These are phyloP conservation scores for Austrofundulus limnaeus DNA, from an alignment of 2,113 vertebrate genomes.

Conservation along the genomic window DNA sequence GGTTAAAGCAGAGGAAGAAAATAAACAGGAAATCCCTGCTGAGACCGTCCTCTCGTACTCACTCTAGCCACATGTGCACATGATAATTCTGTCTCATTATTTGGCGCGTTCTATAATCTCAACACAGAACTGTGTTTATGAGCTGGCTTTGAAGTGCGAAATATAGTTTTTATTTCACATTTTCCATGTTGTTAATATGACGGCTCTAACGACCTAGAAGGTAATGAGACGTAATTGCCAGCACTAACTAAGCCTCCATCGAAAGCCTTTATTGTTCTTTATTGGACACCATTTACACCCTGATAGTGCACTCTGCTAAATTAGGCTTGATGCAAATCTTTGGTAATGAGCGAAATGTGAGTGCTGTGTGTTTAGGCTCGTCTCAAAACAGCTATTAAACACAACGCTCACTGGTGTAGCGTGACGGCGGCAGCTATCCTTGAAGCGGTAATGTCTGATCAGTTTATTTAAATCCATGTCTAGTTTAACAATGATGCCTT, in stretches of 20 bases:
- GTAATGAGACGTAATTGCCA: slow-evolving; percentile 68
- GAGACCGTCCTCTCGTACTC: slow-evolving; percentile 12
- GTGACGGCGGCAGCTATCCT: slow-evolving; percentile 35
- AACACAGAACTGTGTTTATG: slow-evolving; percentile 30
- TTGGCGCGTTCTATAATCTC: slow-evolving; percentile 38
- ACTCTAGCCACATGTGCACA: slow-evolving; percentile 3
- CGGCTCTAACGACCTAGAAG: slow-evolving; percentile 55
- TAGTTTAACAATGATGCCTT: slow-evolving; percentile 51
- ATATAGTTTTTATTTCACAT: slow-evolving; percentile 56
- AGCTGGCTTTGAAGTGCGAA: slow-evolving; percentile 47
- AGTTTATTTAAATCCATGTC: slow-evolving; percentile 61
- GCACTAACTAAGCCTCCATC: slow-evolving; percentile 49
- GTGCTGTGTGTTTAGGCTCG: slow-evolving; percentile 62
- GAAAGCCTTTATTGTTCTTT: slow-evolving; percentile 71
- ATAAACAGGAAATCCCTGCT: slow-evolving; percentile 25
- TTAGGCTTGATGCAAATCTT: slow-evolving; percentile 71
- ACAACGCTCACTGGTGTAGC: slow-evolving; percentile 37
- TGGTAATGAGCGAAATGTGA: slow-evolving; percentile 67
- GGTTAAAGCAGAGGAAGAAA: slow-evolving; percentile 15
- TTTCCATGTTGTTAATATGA: slow-evolving; percentile 69
- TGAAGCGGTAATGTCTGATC: slow-evolving; percentile 47
- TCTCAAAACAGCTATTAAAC: slow-evolving; percentile 56
- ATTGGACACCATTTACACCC: slow-evolving; percentile 66
- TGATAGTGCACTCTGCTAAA: slow-evolving; percentile 68
- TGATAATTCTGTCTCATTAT: slow-evolving; percentile 26